These are phyloP conservation scores for Apeltes quadracus DNA, from an alignment of 2,113 vertebrate genomes.

Conservation along the genomic window DNA sequence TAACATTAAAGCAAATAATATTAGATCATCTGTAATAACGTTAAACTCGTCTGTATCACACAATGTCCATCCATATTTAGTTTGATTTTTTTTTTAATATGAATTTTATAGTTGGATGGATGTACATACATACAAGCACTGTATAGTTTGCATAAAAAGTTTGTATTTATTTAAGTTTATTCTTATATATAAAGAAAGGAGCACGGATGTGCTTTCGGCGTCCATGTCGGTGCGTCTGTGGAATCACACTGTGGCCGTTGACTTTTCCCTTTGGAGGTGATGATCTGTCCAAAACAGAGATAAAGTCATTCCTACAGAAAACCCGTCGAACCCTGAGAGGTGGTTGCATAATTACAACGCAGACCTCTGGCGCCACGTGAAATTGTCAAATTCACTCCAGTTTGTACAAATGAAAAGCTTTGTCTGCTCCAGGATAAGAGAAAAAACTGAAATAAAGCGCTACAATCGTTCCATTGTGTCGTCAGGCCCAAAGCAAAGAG, in stretches of 20 bases:
- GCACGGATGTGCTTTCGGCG: not conserved
- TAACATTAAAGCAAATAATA: not conserved
- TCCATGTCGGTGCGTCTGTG: not conserved
- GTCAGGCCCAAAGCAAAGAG: not conserved
- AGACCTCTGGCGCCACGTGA: not conserved
- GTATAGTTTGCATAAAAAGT: not conserved
- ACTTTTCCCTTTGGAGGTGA: slow-evolving; percentile 2
- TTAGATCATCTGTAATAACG: not conserved
- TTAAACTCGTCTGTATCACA: not conserved
- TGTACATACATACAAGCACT: too few species aligned
- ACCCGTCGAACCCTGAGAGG: not conserved
- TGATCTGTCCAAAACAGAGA: slow-evolving; percentile 10
- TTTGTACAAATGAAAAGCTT: not conserved
- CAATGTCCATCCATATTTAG: not conserved
- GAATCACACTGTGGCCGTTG: slow-evolving; percentile 1
- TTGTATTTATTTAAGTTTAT: not conserved
- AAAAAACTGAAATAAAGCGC: not conserved
- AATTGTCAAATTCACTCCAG: not conserved
- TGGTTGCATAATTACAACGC: not conserved
- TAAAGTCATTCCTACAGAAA: slow-evolving; percentile 13
- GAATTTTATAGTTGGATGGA: not conserved
- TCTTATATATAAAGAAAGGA: not conserved
- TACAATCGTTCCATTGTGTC: not conserved
- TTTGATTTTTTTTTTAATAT: not conserved
- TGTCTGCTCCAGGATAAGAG: not conserved